Percentiles rank a stretch among this genome's conserved stretches.
Evolutionary conservation across 1,140 invertebrate species (phyloP).

Genomic region (Cherax quadricarinatus): DNA sequence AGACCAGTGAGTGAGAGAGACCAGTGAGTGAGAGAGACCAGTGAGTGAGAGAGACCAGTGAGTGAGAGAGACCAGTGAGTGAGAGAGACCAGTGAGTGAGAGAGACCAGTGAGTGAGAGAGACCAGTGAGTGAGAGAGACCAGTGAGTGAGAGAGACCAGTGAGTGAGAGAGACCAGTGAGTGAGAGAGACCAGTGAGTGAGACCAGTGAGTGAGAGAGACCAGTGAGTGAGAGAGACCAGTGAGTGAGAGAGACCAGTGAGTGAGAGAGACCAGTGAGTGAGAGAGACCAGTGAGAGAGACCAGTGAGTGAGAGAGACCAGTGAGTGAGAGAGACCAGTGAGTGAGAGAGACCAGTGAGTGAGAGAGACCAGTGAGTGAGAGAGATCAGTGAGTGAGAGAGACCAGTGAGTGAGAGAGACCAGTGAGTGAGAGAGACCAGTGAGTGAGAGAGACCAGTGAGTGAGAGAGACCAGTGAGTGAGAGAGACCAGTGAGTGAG

Average conservation of each 20-base stretch:
- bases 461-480: background rate
- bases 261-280: too few relatives aligned
- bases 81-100: too few relatives aligned
- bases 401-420: background rate
- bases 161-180: background rate
- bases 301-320: background rate
- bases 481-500: too few relatives aligned
- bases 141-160: background rate
- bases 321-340: background rate
- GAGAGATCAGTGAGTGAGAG: too few relatives aligned
- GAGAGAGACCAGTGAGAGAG: slow-evolving; percentile 25
- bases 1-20: background rate
- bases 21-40: background rate
- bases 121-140: too few relatives aligned
- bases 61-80: background rate
- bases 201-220: slow-evolving; percentile 5
- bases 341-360: too few relatives aligned
- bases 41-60: too few relatives aligned
- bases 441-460: too few relatives aligned
- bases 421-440: background rate
- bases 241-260: background rate
- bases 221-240: background rate
- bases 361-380: background rate
- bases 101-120: background rate
- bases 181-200: too few relatives aligned